Evolutionary conservation across 1,140 invertebrate species (phyloP).

Genomic region (Brachionus koreanus): DNA sequence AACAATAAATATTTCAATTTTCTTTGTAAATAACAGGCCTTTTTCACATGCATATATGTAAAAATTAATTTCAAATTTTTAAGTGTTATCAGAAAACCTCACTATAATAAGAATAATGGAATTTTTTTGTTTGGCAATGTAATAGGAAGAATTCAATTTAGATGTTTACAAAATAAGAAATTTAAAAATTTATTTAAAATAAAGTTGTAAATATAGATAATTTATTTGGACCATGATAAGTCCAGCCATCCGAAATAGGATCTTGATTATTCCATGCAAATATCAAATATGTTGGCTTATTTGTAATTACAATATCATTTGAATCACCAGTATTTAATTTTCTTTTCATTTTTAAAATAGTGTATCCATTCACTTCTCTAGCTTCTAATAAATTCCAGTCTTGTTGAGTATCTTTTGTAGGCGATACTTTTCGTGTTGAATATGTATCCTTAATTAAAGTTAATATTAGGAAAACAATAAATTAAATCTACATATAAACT

Average conservation of each 20-base stretch:
- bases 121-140: too few relatives aligned
- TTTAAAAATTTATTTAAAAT: too few relatives aligned
- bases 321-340: slow-evolving; percentile 19
- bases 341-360: slow-evolving; percentile 10
- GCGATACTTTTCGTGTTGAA: neutral
- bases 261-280: slow-evolving; percentile 38
- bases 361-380: slow-evolving; percentile 26
- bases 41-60: too few relatives aligned
- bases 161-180: too few relatives aligned
- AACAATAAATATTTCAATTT: too few relatives aligned
- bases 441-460: neutral
- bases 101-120: too few relatives aligned
- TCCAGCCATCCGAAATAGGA: slow-evolving; percentile 5
- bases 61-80: too few relatives aligned
- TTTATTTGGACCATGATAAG: slow-evolving; percentile 39
- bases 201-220: neutral
- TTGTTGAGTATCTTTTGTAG: neutral
- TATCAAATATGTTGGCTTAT: neutral
- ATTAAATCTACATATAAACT: neutral
- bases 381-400: slow-evolving; percentile 19
- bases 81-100: too few relatives aligned
- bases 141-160: too few relatives aligned
- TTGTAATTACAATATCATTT: slow-evolving; percentile 4
- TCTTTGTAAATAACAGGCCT: too few relatives aligned
- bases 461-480: neutral